A percentile compares a stretch with the other conserved stretches of the same genome.
Conservation (phyloP, 2,113 vertebrate genomes). For the Petrocephalus microphthalmus region DNA sequence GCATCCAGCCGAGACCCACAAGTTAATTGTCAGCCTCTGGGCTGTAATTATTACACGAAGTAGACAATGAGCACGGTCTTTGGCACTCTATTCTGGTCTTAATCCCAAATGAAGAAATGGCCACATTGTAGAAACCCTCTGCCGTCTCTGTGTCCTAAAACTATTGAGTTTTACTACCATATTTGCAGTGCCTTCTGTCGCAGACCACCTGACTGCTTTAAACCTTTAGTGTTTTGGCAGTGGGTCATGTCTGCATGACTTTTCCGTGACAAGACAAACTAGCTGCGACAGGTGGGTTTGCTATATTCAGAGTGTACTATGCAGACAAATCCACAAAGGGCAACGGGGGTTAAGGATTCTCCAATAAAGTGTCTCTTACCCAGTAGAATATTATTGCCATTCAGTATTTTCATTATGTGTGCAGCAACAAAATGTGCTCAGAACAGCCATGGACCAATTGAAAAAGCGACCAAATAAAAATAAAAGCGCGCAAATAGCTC, state of each 20-base stretch:
- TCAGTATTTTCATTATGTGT: background rate
- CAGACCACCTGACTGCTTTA: background rate
- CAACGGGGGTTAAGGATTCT: background rate
- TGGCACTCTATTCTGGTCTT: background rate
- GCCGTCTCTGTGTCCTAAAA: too few relatives aligned
- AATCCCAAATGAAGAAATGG: background rate
- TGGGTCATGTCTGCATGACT: slow-evolving; percentile 5
- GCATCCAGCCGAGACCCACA: background rate
- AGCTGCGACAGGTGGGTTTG: slow-evolving; percentile 25
- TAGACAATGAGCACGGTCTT: background rate
- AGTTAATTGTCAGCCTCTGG: background rate
- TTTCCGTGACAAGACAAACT: slow-evolving; percentile 29
- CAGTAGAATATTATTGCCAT: background rate
- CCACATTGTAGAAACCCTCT: background rate
- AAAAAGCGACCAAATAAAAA: background rate
- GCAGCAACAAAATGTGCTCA: background rate
- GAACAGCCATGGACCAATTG: background rate
- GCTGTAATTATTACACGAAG: background rate
- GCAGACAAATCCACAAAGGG: slow-evolving; percentile 5
- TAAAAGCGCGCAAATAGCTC: background rate
- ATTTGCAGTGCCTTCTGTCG: background rate
- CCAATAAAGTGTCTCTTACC: background rate
- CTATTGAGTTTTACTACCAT: background rate
- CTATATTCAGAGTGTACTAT: slow-evolving; percentile 19
- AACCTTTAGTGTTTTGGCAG: slow-evolving; percentile 26